These are phyloP conservation scores for Sinodicranocentrus sp. DNA, from an alignment of 2,888 invertebrate genomes.

Conservation along the genomic window DNA sequence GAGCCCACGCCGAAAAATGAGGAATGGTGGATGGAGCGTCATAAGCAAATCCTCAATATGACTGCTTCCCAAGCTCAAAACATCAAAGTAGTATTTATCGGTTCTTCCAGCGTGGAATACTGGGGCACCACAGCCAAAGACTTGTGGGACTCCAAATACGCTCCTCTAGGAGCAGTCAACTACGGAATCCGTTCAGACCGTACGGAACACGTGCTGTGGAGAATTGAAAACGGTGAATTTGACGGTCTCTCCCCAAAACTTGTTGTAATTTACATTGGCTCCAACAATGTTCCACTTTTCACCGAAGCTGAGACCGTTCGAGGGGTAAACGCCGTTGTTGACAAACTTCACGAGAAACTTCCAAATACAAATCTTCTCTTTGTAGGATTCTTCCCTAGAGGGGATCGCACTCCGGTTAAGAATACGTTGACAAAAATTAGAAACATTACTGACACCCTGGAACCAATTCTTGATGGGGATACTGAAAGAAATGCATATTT, in stretches of 20 bases:
- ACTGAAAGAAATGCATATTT: slow-evolving; percentile 11
- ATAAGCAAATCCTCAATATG: slow-evolving; percentile 51
- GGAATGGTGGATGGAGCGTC: slow-evolving; percentile 59
- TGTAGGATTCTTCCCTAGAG: slow-evolving; percentile 50
- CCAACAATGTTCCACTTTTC: slow-evolving; percentile 51
- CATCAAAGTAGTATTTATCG: slow-evolving; percentile 67
- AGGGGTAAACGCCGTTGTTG: slow-evolving; percentile 49
- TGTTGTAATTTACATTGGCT: slow-evolving; percentile 57
- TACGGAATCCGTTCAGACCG: slow-evolving; percentile 93
- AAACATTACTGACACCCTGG: slow-evolving; percentile 40
- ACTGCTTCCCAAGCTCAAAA: slow-evolving; percentile 28
- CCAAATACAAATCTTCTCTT: slow-evolving; percentile 48
- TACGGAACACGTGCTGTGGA: slow-evolving; percentile 93
- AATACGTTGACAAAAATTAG: slow-evolving; percentile 50
- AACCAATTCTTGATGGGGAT: slow-evolving; percentile 32
- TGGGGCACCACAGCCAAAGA: slow-evolving; percentile 78
- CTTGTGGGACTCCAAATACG: slow-evolving; percentile 93
- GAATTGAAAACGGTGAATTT: slow-evolving; percentile 91
- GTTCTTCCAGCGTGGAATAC: slow-evolving; percentile 62
- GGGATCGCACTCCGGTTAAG: slow-evolving; percentile 31
- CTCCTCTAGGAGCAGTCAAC: slow-evolving; percentile 93
- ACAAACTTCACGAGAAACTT: slow-evolving; percentile 32
- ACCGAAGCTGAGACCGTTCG: slow-evolving; percentile 40
- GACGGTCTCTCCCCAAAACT: slow-evolving; percentile 90
- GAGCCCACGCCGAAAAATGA: slow-evolving; percentile 49